Evolutionary conservation across 1,140 invertebrate species (phyloP), one percentile per base, ranked within the genome.

Genomic region (Pseudomyrmex sp.): DNA sequence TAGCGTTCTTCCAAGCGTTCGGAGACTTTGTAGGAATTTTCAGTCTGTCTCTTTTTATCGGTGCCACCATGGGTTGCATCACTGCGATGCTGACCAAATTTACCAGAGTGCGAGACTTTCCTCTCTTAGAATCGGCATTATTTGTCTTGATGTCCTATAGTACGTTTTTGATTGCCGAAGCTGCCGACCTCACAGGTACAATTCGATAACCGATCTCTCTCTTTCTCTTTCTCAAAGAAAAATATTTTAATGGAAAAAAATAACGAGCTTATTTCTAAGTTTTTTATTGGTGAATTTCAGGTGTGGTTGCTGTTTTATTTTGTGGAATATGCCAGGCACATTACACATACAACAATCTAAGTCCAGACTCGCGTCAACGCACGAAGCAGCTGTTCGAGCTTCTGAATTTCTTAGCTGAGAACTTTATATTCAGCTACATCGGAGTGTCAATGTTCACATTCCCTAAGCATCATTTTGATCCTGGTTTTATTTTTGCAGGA

Each of bases 271-370:
- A 35, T 35, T 35, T 35, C 0, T 35, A 35, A 35, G 35, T 35
- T 35, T 0, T 35, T 35, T 35, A 35, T 35, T 35, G 35, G 5
- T 35, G 72, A 80, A 70, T 72, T 95, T 58, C 93, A 98, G 98
- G 98, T 72, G 98, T 99, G 50, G 98, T 99, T 15, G 98, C 99
- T 83, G 98, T 99, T 0, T 93, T 99, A 66, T 99, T 99, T 94
- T 99, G 99, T 95, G 99, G 99, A 35, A 99, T 99, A 87, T 99
- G 98, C 90, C 99, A 99, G 95, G 99, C 99, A 56, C 99, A 99
- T 95, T 99, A 99, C 92, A 99, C 99, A 0, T 99, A 98, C 95
- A 99, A 99, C 94, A 99, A 99, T 94, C 94, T 99, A 44, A 99
- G 98, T 2, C 95, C 96, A 63, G 96, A 97, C 90, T 99, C 99